These are phyloP conservation scores for Aleiodes alternator DNA, from an alignment of 2,888 invertebrate genomes.

Conservation along the genomic window DNA sequence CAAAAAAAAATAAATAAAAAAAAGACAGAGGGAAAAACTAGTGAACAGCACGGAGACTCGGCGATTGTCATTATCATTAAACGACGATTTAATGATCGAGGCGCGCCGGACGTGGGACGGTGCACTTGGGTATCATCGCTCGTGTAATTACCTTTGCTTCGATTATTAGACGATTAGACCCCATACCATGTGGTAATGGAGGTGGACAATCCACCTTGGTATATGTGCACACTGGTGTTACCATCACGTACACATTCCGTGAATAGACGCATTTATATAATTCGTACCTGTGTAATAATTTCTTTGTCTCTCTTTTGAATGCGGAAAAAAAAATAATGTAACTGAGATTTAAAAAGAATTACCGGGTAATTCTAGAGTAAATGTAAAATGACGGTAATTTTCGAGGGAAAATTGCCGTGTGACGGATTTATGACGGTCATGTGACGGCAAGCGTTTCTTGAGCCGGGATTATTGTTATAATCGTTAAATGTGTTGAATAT, in stretches of 20 bases:
- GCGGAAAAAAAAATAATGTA: too few species aligned
- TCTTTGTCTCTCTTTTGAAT: neutral
- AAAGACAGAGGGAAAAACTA: conserved; percentile 35
- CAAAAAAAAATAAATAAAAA: conserved; percentile 1
- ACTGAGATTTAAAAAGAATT: too few species aligned
- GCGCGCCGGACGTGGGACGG: conserved; percentile 69
- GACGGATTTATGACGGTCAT: too few species aligned
- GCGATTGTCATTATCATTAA: conserved; percentile 68
- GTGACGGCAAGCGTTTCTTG: too few species aligned
- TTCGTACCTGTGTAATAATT: conserved; percentile 31
- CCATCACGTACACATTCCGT: conserved; percentile 36
- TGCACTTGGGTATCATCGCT: conserved; percentile 37
- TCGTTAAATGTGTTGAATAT: too few species aligned
- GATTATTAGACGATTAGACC: conserved; percentile 58
- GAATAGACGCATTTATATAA: conserved; percentile 40
- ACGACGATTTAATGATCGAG: conserved; percentile 70
- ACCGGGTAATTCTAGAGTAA: too few species aligned
- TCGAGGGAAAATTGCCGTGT: too few species aligned
- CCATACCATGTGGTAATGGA: conserved; percentile 54
- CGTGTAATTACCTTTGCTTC: conserved; percentile 57
- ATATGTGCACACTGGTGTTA: conserved; percentile 39
- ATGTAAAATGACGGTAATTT: too few species aligned
- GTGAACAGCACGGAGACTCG: conserved; percentile 20
- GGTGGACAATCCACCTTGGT: conserved; percentile 34
- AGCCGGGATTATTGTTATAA: too few species aligned